Percentiles rank a stretch among this genome's conserved stretches.
Evolutionary conservation across 2,797 vertebrate species (phyloP).

Genomic region (Buphagus erythrorhynchus): DNA sequence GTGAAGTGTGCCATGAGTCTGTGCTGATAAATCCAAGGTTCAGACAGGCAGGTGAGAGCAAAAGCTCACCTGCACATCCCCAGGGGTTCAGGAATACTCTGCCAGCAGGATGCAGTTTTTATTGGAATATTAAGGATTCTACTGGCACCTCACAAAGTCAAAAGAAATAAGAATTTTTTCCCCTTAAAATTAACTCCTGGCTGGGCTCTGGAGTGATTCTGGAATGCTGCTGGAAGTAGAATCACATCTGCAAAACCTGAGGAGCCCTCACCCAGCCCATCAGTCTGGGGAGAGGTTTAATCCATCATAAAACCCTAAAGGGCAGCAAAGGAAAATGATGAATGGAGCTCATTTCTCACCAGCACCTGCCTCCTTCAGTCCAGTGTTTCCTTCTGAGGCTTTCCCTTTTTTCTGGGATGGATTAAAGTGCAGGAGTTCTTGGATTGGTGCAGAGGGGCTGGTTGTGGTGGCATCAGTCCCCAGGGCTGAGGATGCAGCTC

Average conservation of each 20-base stretch:
- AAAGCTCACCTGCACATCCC: neutral
- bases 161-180: neutral
- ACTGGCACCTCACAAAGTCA: neutral
- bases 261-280: neutral
- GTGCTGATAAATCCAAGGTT: neutral
- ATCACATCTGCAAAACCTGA: neutral
- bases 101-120: neutral
- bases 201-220: neutral
- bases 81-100: accelerated
- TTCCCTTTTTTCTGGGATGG: neutral
- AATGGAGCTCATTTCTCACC: neutral
- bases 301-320: neutral
- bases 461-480: neutral
- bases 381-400: neutral
- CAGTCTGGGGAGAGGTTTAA: neutral
- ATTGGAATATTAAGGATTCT: neutral
- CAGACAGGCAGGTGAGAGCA: neutral
- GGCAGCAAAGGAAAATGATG: neutral
- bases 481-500: neutral
- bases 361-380: neutral
- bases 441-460: neutral
- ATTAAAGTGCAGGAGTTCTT: neutral
- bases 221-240: neutral
- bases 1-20: neutral
- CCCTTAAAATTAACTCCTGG: neutral